Base-by-base conservation (phyloP, 2,888 invertebrate genomes). In the Cantharis lateralis region DNA sequence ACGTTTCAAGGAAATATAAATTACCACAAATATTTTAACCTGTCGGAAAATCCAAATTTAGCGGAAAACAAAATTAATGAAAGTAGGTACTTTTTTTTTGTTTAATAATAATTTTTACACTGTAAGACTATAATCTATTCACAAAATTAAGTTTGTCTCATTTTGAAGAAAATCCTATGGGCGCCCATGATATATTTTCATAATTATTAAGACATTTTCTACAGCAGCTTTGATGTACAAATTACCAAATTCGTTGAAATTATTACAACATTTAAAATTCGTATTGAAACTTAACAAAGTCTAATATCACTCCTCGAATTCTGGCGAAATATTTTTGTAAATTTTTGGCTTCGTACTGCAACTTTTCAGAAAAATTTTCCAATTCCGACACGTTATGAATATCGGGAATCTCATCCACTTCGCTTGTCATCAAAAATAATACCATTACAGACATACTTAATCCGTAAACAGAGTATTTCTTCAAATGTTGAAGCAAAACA, bases 401-500 rank as follows among this genome's bases (percentile, higher is more conserved):
- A 26, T 84, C 82, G 15, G 82, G 80, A 70, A 82, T 77, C 26
- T 83, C 80, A 1, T 82, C 82, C 4, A 75, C 70, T 2, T 82
- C 80, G 28, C 79, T 80, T 13, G 82, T 82, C 62, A 86, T 82
- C n/a, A 85, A 71, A 26, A 83, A 84, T 0, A 84, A 48, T 4
- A 82, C 75, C 71, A 81, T 81, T 13, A 84, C 62, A 9, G 82
- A 82, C 82, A 84, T 84, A 18, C 76, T 72, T 11, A 83, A 82
- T 18, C 83, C 85, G 32, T 76, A 84, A 26, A 79, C 83, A 10
- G 83, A 83, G 76, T 82, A 86, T 70, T 75, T 81, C 24, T 82
- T 75, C 24, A 86, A 62, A 69, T 87, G 86, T 16, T 84, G 74
- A 13, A 79, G 13, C 10, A 87, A 76, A 16, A 77, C 76, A 15